Conservation (phyloP, 2,888 invertebrate species). For the Tupiocoris notatus region DNA sequence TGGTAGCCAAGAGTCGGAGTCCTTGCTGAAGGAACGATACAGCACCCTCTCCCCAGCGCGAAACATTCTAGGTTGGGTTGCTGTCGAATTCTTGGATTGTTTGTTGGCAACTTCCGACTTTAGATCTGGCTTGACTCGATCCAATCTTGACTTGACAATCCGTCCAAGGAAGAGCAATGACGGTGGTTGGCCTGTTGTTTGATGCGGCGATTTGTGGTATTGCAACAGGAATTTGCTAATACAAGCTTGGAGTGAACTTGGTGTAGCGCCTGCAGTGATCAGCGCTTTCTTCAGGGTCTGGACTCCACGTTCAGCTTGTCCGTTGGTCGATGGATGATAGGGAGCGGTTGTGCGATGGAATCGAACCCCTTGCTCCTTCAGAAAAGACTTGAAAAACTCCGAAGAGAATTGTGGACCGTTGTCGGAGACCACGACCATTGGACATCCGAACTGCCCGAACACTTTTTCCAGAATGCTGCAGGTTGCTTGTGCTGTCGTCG, state of each 20-base stretch:
- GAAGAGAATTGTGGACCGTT: too few species aligned
- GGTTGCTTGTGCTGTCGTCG: conserved; percentile 43
- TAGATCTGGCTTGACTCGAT: too few species aligned
- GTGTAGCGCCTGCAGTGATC: background rate
- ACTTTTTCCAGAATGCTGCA: conserved; percentile 43
- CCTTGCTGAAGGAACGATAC: too few species aligned
- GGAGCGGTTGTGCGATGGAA: conserved; percentile 45
- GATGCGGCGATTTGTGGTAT: conserved; percentile 22
- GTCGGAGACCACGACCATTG: conserved; percentile 46
- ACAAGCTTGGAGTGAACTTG: background rate
- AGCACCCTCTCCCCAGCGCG: too few species aligned
- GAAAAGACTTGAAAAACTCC: conserved; percentile 43
- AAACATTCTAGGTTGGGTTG: too few species aligned
- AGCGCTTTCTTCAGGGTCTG: conserved; percentile 29
- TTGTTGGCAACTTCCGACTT: too few species aligned
- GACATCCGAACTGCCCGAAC: conserved; percentile 46
- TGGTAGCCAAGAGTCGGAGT: too few species aligned
- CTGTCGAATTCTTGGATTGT: too few species aligned
- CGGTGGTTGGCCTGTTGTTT: too few species aligned
- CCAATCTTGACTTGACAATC: too few species aligned
- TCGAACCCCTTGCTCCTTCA: conserved; percentile 43
- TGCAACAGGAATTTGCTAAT: conserved; percentile 7
- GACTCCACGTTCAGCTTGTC: conserved; percentile 31
- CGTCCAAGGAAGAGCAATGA: too few species aligned
- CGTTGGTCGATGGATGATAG: too few species aligned